A percentile compares a stretch with the other conserved stretches of the same genome.
Conservation (phyloP, 2,797 vertebrate species). For the Cossypha heuglini region DNA sequence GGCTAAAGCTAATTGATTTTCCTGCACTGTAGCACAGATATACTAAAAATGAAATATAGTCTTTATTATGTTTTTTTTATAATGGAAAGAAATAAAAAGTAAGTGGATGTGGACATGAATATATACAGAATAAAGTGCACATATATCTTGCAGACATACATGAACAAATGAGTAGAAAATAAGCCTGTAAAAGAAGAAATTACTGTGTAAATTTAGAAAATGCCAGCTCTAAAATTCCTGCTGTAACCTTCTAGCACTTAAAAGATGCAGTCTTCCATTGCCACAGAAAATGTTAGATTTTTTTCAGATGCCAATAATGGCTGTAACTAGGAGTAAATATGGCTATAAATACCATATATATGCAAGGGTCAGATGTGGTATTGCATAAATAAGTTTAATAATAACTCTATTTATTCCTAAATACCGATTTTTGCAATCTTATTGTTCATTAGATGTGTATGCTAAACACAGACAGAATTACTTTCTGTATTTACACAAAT, state of each 20-base stretch:
- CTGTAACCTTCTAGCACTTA: background rate
- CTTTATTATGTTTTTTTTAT: background rate
- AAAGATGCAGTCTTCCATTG: background rate
- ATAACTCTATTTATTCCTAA: background rate
- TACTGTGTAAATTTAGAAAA: constrained; percentile 16
- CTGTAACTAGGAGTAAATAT: background rate
- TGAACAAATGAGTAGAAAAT: constrained; percentile 9
- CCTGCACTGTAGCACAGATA: background rate
- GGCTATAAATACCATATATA: background rate
- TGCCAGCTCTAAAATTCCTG: background rate
- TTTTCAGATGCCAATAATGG: background rate
- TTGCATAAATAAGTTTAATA: background rate
- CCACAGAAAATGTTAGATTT: background rate
- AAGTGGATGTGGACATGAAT: background rate
- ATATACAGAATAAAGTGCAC: background rate
- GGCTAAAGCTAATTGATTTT: constrained; percentile 36
- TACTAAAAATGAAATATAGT: constrained; percentile 15
- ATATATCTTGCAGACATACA: background rate
- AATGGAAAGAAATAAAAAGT: constrained; percentile 31
- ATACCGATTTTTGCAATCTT: background rate
- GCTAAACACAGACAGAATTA: background rate
- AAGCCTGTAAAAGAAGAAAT: constrained; percentile 9
- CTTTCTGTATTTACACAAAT: background rate
- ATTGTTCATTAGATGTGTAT: background rate
- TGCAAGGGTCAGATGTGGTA: background rate